These are phyloP conservation scores for Lucilia sericata DNA, from an alignment of 1,140 invertebrate species.

Conservation along the genomic window DNA sequence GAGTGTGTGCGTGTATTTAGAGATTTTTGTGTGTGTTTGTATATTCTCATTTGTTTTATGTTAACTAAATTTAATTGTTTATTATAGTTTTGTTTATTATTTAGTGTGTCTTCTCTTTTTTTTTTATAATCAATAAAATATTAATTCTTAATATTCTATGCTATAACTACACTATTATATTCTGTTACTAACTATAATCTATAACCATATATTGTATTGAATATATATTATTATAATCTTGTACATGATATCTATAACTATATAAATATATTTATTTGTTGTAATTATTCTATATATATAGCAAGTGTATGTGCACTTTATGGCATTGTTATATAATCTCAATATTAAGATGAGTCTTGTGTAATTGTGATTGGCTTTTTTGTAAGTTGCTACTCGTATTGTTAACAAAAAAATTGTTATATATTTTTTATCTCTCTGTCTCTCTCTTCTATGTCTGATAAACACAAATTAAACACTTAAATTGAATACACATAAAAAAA, in stretches of 20 bases:
- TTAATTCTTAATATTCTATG: not conserved
- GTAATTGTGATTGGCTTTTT: constrained; percentile 38
- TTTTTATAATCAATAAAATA: not conserved
- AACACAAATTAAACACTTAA: not conserved
- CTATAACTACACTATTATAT: not conserved
- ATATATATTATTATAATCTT: constrained; percentile 29
- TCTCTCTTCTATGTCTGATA: not conserved
- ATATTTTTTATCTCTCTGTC: not conserved
- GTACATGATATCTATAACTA: constrained; percentile 23
- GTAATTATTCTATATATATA: constrained; percentile 24
- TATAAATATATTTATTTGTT: constrained; percentile 1
- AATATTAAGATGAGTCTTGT: constrained; percentile 2
- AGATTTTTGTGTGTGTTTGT: not conserved
- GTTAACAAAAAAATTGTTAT: constrained; percentile 3
- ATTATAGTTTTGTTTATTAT: not conserved
- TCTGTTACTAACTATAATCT: not conserved
- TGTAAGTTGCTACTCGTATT: constrained; percentile 34
- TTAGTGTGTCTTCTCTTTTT: not conserved
- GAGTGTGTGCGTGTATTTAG: not conserved
- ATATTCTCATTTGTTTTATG: not conserved
- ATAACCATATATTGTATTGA: not conserved
- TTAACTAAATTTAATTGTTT: not conserved
- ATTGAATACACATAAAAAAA: not conserved
- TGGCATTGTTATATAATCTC: constrained; percentile 35
- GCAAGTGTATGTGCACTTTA: constrained; percentile 42